These are phyloP conservation scores for Limulus polyphemus DNA, from an alignment of 2,888 invertebrate genomes.

Conservation along the genomic window DNA sequence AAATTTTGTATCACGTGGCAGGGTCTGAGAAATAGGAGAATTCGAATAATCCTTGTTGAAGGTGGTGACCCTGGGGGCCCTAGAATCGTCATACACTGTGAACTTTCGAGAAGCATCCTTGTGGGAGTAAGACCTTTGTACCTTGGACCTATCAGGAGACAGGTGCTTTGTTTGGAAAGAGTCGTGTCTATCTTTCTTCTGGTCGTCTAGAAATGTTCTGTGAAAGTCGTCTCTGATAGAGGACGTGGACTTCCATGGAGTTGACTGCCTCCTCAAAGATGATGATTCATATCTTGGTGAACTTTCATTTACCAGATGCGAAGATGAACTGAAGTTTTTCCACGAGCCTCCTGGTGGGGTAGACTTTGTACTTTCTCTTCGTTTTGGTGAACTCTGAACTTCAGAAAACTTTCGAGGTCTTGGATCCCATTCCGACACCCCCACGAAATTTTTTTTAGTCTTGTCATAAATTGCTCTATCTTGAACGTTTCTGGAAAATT, in stretches of 20 bases:
- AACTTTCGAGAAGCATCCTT: not conserved
- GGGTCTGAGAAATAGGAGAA: not conserved
- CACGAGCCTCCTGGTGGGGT: too few relatives aligned
- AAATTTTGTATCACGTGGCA: not conserved
- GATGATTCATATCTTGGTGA: not conserved
- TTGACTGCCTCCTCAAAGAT: not conserved
- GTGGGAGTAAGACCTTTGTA: conserved; percentile 1
- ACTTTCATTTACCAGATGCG: not conserved
- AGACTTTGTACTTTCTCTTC: not conserved
- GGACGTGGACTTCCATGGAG: conserved; percentile 5
- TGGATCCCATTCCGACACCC: not conserved
- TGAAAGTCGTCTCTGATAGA: not conserved
- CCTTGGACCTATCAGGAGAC: not conserved
- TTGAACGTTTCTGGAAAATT: too few relatives aligned
- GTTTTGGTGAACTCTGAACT: not conserved
- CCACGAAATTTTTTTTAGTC: not conserved
- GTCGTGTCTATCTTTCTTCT: too few relatives aligned
- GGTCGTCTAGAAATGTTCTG: not conserved
- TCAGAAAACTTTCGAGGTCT: not conserved
- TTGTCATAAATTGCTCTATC: not conserved
- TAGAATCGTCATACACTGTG: too few relatives aligned
- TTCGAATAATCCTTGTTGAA: not conserved
- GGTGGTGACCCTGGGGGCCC: too few relatives aligned
- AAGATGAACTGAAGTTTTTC: not conserved
- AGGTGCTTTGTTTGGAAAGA: not conserved